phyloP scores from a whole-genome alignment of 2,888 invertebrate species.

The Thecophora atra region DNA sequence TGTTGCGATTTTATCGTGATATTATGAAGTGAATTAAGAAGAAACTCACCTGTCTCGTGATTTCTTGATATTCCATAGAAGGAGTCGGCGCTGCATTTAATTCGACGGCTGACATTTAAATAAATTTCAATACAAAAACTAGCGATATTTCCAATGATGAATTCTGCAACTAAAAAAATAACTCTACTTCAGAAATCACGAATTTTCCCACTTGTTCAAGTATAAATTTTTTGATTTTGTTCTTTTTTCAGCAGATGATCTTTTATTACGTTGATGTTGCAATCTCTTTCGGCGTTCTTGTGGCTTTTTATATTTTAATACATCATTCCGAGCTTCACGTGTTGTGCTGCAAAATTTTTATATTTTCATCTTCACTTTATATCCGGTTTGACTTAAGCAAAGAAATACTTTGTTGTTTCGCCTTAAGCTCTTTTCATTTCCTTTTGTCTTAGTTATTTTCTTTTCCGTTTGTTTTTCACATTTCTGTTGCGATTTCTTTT shows the following conservation, averaged over 20 bases:
- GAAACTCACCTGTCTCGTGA: constrained; percentile 55
- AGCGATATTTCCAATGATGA: too few relatives aligned
- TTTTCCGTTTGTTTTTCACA: neutral
- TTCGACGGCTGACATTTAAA: constrained; percentile 59
- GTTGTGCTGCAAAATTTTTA: neutral
- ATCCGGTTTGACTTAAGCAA: neutral
- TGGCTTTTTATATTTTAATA: neutral
- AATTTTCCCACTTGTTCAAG: too few relatives aligned
- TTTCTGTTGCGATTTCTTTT: neutral
- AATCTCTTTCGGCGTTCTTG: neutral
- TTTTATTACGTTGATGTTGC: too few relatives aligned
- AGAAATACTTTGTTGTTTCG: neutral
- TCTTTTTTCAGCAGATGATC: too few relatives aligned
- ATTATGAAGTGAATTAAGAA: neutral
- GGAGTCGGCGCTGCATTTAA: constrained; percentile 56
- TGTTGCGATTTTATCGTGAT: neutral
- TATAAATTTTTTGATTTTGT: too few relatives aligned
- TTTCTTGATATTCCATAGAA: constrained; percentile 55
- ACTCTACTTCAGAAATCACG: too few relatives aligned
- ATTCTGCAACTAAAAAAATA: too few relatives aligned
- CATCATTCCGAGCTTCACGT: neutral
- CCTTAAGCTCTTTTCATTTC: neutral
- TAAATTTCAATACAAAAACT: too few relatives aligned
- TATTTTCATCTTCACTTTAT: neutral
- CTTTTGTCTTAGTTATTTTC: neutral